Conservation (phyloP, 2,797 vertebrate genomes). For the Rhinatrema bivittatum region DNA sequence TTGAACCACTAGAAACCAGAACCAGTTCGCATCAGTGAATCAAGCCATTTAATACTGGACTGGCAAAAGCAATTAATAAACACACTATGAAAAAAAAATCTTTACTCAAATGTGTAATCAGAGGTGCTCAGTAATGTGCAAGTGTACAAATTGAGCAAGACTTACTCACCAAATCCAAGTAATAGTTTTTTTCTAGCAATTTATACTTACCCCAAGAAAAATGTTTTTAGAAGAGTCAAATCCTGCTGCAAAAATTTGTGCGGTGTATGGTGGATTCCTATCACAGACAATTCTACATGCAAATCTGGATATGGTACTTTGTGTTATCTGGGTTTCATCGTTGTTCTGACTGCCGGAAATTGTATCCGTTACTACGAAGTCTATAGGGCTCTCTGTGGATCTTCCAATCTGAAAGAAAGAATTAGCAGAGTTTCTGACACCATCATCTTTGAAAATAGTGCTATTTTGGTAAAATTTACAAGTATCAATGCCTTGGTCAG, state of each 20-base stretch:
- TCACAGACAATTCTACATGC: conserved; percentile 95
- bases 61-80: no score
- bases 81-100: no score
- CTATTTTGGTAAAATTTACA: no score
- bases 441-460: neutral
- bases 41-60: no score
- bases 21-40: no score
- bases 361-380: conserved; percentile 96
- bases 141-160: no score
- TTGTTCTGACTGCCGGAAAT: conserved; percentile 81
- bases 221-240: conserved; percentile 99
- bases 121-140: no score
- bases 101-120: no score
- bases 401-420: conserved; percentile 77
- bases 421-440: neutral
- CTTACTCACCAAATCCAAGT: no score
- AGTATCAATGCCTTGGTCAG: no score
- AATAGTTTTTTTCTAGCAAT: no score
- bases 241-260: conserved; percentile 91
- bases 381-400: conserved; percentile 94
- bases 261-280: conserved; percentile 79
- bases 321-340: conserved; percentile 88
- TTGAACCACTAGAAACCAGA: no score
- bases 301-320: conserved; percentile 97
- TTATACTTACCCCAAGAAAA: conserved; percentile 89